Evolutionary conservation across 2,797 vertebrate genomes (phyloP).

Genomic region (Myioborus melanocephalus): DNA sequence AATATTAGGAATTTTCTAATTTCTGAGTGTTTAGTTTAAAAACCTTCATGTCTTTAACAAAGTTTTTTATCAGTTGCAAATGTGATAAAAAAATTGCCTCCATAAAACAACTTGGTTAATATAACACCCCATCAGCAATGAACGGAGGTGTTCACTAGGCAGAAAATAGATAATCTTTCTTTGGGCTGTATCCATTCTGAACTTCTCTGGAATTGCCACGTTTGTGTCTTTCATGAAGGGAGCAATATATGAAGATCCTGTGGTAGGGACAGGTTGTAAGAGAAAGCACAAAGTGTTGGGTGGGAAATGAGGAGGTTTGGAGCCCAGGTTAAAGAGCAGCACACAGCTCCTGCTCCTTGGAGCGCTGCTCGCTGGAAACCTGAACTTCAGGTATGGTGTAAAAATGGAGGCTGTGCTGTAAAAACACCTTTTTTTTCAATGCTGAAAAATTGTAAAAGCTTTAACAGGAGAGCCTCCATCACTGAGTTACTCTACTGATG

Average conservation of each 20-base stretch:
- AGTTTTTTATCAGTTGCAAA: background rate
- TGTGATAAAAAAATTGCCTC: background rate
- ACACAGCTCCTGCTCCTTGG: background rate
- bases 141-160: background rate
- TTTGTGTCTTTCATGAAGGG: background rate
- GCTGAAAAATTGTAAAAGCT: background rate
- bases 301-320: background rate
- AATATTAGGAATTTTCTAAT: background rate
- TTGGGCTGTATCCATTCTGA: background rate
- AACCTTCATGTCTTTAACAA: background rate
- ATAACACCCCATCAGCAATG: background rate
- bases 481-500: background rate
- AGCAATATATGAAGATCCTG: background rate
- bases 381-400: background rate
- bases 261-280: background rate
- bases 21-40: background rate
- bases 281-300: background rate
- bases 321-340: background rate
- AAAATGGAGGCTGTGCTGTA: background rate
- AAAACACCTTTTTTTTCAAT: background rate
- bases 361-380: background rate
- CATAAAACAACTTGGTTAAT: background rate
- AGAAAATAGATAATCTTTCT: background rate
- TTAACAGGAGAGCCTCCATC: background rate
- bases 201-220: background rate